Base-by-base conservation (phyloP, 2,113 vertebrate genomes). In the Pimephales promelas region DNA sequence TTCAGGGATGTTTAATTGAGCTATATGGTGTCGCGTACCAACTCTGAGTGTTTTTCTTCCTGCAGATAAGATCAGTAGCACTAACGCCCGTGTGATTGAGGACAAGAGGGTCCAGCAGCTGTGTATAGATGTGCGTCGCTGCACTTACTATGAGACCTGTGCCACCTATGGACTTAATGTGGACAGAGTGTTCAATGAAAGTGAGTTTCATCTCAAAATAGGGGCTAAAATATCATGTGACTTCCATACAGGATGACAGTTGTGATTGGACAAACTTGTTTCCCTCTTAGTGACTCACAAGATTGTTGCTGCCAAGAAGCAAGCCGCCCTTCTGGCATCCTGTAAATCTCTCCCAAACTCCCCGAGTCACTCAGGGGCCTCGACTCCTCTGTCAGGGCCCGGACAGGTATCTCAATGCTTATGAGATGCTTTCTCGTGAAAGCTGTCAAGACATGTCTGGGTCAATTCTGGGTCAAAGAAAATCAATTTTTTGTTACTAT, bases 141-240 rank as follows among this genome's bases (percentile, higher is more conserved):
- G 96, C 34, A 93, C 96, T 83, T 99, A 98, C 88, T 98, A 97
- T 0, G 97, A 99, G 93, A 99, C 97, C 24, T 99, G 97, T 0
- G 97, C 97, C 28, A 99, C 97, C 2, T 99, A 99, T 0, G 97
- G 97, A 16, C 96, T 98, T 89, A 98, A 99, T 0, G 96, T 99
- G 0, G 97, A 98, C 45, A 87, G 97, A 16, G 96, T 98, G 85
- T 99, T 99, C 91, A 93, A 92, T 3, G 97, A 99, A 90, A 96
- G 96, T 98, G 80, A 94, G 91, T 81, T 24, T 80, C 45, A 5
- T 28, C 47, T 82, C 10, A 68, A 31, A 20, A 49, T n/a, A 16
- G 9, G 18, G 4, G 13, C 26, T 77, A 18, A n/a, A 10, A 79
- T 56, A 56, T 10, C 52, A 24, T 70, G 26, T 47, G 49, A 26